These are phyloP conservation scores for Julus scandinavius DNA, from an alignment of 2,888 invertebrate genomes.

Conservation along the genomic window DNA sequence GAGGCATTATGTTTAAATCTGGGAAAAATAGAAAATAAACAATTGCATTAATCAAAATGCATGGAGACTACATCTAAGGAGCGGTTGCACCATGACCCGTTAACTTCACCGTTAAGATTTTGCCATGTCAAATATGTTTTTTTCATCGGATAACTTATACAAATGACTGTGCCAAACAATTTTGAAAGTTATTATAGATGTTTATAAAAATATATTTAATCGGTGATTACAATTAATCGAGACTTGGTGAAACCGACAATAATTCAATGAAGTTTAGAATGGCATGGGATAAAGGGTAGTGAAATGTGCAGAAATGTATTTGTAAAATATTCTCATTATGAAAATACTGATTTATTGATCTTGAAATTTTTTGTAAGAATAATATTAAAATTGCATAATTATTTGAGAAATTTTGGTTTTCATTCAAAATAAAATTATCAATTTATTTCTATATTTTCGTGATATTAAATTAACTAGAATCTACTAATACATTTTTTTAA, in stretches of 20 bases:
- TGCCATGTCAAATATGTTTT: no score
- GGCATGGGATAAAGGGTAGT: background rate
- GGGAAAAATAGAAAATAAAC: background rate
- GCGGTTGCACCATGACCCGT: background rate
- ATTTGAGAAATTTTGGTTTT: no score
- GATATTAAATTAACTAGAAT: background rate
- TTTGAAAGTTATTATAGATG: no score
- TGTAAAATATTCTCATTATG: no score
- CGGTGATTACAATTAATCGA: background rate
- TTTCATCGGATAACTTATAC: no score
- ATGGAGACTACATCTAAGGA: background rate
- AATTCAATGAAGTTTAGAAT: background rate
- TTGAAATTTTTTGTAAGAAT: no score
- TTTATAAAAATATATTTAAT: background rate
- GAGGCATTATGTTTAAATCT: constrained; percentile 95
- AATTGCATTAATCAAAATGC: background rate
- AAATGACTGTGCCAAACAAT: no score
- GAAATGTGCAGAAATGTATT: background rate
- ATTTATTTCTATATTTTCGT: no score
- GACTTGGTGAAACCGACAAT: background rate
- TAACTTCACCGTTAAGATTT: background rate
- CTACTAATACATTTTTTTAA: background rate
- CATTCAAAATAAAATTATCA: no score
- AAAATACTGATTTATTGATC: no score
- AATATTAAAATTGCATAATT: no score